Conservation (phyloP, 2,113 vertebrate genomes). For the Melanostigma gelatinosum region DNA sequence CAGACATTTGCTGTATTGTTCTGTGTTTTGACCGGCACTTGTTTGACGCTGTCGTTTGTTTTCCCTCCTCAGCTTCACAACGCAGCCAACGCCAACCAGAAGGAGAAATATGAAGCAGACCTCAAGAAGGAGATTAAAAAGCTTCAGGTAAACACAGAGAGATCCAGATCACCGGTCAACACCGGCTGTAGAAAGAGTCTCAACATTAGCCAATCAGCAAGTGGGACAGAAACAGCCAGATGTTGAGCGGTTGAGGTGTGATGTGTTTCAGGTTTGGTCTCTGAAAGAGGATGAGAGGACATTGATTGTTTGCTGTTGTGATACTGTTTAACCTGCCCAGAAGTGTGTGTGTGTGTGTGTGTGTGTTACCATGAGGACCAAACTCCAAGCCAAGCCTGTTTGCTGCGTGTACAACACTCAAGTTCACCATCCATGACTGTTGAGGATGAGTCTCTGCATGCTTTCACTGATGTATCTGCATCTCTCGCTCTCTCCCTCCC, state of each 20-base stretch:
- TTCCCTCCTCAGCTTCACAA: conserved; percentile 87
- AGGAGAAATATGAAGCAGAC: conserved; percentile 95
- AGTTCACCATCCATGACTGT: conserved; percentile 56
- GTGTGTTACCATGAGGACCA: conserved; percentile 66
- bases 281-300: background rate
- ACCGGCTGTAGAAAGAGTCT: background rate
- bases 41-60: background rate
- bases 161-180: background rate
- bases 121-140: conserved; percentile 97
- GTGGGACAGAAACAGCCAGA: background rate
- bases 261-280: background rate
- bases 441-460: conserved; percentile 56
- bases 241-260: background rate
- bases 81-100: conserved; percentile 94
- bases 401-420: conserved; percentile 19
- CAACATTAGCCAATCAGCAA: background rate
- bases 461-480: conserved; percentile 42
- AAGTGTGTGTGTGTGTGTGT: background rate
- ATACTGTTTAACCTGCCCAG: conserved; percentile 6
- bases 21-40: background rate
- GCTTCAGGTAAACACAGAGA: conserved; percentile 84
- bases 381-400: conserved; percentile 61
- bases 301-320: conserved; percentile 14
- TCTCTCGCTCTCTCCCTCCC: conserved; percentile 7
- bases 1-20: background rate